Percentiles rank a stretch among this genome's conserved stretches.
Conservation (phyloP, 1,140 invertebrate species). For the Aphelinus atriplicis region DNA sequence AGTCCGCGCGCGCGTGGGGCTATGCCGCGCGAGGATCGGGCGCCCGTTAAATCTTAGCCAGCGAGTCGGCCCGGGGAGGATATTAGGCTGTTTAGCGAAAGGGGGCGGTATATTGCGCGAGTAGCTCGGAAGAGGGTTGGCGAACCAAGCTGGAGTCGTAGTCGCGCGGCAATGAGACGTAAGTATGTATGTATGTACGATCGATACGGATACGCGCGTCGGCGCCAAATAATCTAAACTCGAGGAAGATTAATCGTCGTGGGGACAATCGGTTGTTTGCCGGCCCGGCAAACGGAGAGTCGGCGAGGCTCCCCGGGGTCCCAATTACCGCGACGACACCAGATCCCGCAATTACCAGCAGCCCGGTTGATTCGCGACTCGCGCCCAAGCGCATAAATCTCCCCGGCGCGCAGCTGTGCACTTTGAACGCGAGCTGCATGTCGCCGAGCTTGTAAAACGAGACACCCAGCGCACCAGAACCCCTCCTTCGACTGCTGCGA, state of each 20-base stretch:
- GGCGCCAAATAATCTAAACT: too few relatives aligned
- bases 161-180: slow-evolving; percentile 20
- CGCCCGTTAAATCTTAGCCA: slow-evolving; percentile 2
- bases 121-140: slow-evolving; percentile 29
- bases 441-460: slow-evolving; percentile 14
- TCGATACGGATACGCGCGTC: neutral
- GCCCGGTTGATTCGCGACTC: slow-evolving; percentile 41
- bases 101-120: slow-evolving; percentile 55
- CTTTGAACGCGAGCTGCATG: neutral
- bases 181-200: neutral
- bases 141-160: slow-evolving; percentile 8
- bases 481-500: too few relatives aligned
- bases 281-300: neutral
- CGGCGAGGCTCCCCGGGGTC: slow-evolving; percentile 42
- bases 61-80: slow-evolving; percentile 36
- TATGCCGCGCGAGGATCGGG: slow-evolving; percentile 19
- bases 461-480: neutral
- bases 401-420: slow-evolving; percentile 11
- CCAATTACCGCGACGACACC: slow-evolving; percentile 48
- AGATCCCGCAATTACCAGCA: slow-evolving; percentile 41
- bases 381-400: slow-evolving; percentile 41
- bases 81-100: slow-evolving; percentile 61
- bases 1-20: slow-evolving; percentile 14
- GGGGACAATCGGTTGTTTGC: neutral
- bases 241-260: slow-evolving; percentile 13